A percentile compares a stretch with the other conserved stretches of the same genome.
phyloP scores from a whole-genome alignment of 2,113 vertebrate genomes.

The Pomatostomus ruficeps region DNA sequence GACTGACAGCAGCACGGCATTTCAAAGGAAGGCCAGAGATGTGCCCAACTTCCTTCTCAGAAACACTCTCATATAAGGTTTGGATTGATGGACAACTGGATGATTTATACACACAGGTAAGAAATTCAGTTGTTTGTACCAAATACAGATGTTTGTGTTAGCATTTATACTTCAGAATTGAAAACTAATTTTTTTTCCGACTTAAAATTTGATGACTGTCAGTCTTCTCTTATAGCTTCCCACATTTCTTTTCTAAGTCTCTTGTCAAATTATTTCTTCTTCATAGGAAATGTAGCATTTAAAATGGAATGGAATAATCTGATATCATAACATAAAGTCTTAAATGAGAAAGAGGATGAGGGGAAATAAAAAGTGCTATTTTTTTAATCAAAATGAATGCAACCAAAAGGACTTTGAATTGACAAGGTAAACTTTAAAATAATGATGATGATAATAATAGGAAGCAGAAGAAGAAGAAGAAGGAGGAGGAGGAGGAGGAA shows the following conservation, averaged over 20 bases:
- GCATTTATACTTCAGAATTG: not conserved
- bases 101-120: not conserved
- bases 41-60: not conserved
- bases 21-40: not conserved
- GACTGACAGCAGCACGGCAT: too few species aligned
- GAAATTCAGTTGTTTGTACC: not conserved
- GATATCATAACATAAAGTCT: not conserved
- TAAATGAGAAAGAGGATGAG: not conserved
- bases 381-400: not conserved
- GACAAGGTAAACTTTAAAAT: not conserved
- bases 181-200: not conserved
- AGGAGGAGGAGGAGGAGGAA: too few species aligned
- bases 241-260: not conserved
- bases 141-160: not conserved
- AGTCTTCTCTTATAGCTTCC: not conserved
- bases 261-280: not conserved
- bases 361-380: too few species aligned
- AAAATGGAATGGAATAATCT: not conserved
- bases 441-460: too few species aligned
- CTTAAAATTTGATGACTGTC: not conserved
- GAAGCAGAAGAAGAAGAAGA: too few species aligned
- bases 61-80: not conserved
- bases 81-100: not conserved
- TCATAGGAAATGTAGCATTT: not conserved
- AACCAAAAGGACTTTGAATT: not conserved